Evolutionary conservation across 2,797 vertebrate genomes (phyloP), one percentile per base, ranked within the genome.

Genomic region (Myotis findleyi): DNA sequence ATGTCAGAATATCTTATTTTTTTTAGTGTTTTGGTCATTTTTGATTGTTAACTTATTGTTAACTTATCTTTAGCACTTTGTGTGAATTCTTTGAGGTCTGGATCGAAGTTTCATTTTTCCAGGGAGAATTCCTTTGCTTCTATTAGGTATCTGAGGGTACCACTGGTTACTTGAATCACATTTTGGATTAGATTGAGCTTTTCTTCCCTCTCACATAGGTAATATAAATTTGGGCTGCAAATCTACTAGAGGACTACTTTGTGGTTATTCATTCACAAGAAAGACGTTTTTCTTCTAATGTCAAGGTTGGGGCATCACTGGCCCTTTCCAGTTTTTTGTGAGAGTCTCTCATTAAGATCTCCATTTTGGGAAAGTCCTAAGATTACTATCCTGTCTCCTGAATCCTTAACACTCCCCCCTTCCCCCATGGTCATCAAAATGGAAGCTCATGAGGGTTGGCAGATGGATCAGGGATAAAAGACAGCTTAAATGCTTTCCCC

Each of bases 21-120:
- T 47, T 62, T 90, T 73, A 51, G 7, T 62, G 16, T 38, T 95
- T 73, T 86, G 57, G 69, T 71, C 44, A 93, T n/a, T 91, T 93
- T 95, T 90, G 21, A 94, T 36, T 38, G 33, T 76, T 62, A 73
- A 79, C 25, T 85, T 82, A 25, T 9, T 9, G 18, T 84, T 81
- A 33, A 33, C 33, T 33, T 33, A 33, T 33, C 25, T 20, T 84
- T 66, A 82, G n/a, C 59, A 69, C 17, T 87, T 81, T 80, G 18
- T 86, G 3, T 41, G 36, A 95, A 87, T 88, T 72, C n/a, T 72
- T 83, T 76, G 53, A 73, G 30, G 27, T 93, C 30, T 75, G n/a
- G 36, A 71, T 77, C 85, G 62, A 88, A 87, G 69, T 81, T 81
- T 87, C 9, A 6, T 23, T 83, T 94, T 86, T 82, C 41, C 23